Evolutionary conservation across 2,797 vertebrate genomes (phyloP).

Genomic region (Chiloscyllium punctatum): DNA sequence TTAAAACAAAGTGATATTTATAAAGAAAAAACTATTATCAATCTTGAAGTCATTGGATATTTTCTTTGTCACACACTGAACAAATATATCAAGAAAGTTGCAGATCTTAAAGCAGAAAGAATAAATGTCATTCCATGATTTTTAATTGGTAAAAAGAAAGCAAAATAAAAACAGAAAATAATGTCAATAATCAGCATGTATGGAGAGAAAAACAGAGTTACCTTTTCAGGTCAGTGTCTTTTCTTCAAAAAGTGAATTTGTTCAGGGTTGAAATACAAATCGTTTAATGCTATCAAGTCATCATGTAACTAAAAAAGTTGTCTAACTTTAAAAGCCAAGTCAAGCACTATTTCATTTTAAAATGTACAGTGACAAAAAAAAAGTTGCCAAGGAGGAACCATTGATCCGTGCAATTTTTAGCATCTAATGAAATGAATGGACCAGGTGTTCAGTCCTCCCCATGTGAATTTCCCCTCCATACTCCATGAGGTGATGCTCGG

Average conservation of each 20-base stretch:
- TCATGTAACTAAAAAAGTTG: not conserved
- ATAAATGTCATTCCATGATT: not conserved
- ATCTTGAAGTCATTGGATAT: not conserved
- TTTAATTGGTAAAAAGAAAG: not conserved
- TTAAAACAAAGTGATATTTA: not conserved
- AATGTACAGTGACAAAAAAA: not conserved
- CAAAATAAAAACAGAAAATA: not conserved
- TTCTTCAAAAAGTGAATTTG: not conserved
- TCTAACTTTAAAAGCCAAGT: not conserved
- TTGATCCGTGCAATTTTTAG: not conserved
- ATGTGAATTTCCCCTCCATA: not conserved
- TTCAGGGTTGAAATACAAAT: not conserved
- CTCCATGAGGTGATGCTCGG: not conserved
- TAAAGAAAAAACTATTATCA: not conserved
- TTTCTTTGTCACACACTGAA: not conserved
- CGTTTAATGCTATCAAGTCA: not conserved
- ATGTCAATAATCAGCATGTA: not conserved
- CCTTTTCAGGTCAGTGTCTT: not conserved
- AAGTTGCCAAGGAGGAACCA: not conserved
- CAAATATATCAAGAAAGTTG: not conserved
- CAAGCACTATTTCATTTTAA: not conserved
- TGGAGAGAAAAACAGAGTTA: not conserved
- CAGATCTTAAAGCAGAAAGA: not conserved
- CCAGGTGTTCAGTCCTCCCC: not conserved
- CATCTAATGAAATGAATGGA: not conserved